Evolutionary conservation across 2,113 vertebrate species (phyloP), one percentile per base, ranked within the genome.

Genomic region (Pyrgilauda ruficollis): DNA sequence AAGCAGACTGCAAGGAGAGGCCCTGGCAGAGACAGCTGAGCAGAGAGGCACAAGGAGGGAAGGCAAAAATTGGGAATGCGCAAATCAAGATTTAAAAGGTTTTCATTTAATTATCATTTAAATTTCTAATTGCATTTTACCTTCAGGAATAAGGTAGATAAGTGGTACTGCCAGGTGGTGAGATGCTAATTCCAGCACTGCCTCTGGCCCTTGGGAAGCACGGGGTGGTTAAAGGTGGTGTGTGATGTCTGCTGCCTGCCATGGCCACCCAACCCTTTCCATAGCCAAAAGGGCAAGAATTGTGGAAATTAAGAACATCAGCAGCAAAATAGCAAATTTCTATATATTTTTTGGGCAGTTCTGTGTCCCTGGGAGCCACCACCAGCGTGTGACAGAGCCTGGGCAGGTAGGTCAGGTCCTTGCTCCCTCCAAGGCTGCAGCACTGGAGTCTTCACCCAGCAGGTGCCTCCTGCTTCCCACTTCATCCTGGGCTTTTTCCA

Each of bases 191-290:
- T 37, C 61, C 85, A 1, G 0, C 47, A 15, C 9, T 59, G 62
- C 2, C 28, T 37, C 11, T 1, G 6, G 41, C 22, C 61, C 52
- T 50, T 9, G 4, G 8, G 16, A 21, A 24, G 69, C 70, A 3
- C 21, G 2, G 85, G 4, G 74, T 3, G 35, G 17, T 30, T 11
- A 1, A 18, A 9, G 6, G 17, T 44, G 87, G 18, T 2, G 15
- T 9, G 44, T 3, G 69, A 4, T 17, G 20, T n/a, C 44, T 2
- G 1, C 56, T 18, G 53, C 1, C 62, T 55, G 52, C 0, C 0
- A 3, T 6, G 59, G 31, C 87, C 73, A 22, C 18, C 6, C 2
- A 23, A 4, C n/a, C 2, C 33, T 37, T 73, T 1, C 2, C 1
- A 5, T 0, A 19, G 20, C 31, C 50, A 18, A 11, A 37, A 44